Percentiles rank a stretch among this genome's conserved stretches.
Evolutionary conservation across 2,888 invertebrate genomes (phyloP).

Genomic region (Coenonympha arcania): DNA sequence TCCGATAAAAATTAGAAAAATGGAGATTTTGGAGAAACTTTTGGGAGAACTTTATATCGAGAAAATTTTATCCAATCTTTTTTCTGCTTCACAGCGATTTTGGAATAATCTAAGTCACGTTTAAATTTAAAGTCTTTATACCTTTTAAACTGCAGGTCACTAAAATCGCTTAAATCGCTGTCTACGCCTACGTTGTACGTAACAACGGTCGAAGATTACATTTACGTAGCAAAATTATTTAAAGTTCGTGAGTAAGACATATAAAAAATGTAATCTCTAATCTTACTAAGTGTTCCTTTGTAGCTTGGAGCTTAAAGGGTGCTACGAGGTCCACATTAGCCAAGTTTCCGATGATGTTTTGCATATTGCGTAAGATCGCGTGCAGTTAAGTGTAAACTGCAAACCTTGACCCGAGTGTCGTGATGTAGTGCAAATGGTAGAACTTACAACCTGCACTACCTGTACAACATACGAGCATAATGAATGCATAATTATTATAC

Average conservation of each 20-base stretch:
- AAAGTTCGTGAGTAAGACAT: background rate
- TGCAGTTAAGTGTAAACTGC: background rate
- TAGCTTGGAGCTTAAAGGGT: background rate
- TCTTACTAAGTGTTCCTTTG: background rate
- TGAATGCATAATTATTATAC: background rate
- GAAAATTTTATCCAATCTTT: too few species aligned
- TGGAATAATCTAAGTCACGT: too few species aligned
- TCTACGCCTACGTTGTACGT: too few species aligned
- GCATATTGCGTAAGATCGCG: slow-evolving; percentile 15
- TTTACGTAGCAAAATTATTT: background rate
- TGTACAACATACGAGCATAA: background rate
- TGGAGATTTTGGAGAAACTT: too few species aligned
- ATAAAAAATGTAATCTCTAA: background rate
- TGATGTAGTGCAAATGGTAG: background rate
- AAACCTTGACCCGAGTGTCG: background rate
- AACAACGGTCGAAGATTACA: too few species aligned
- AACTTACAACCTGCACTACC: background rate
- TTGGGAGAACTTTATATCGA: too few species aligned
- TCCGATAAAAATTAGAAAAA: too few species aligned
- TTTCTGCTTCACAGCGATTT: too few species aligned
- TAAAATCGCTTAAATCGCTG: too few species aligned
- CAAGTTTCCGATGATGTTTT: slow-evolving; percentile 18
- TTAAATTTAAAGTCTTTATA: too few species aligned
- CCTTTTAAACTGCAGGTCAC: too few species aligned
- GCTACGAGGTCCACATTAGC: slow-evolving; percentile 8